Percentiles rank a stretch among this genome's conserved stretches.
Evolutionary conservation across 2,888 invertebrate genomes (phyloP).

Genomic region (Philereme transversata): DNA sequence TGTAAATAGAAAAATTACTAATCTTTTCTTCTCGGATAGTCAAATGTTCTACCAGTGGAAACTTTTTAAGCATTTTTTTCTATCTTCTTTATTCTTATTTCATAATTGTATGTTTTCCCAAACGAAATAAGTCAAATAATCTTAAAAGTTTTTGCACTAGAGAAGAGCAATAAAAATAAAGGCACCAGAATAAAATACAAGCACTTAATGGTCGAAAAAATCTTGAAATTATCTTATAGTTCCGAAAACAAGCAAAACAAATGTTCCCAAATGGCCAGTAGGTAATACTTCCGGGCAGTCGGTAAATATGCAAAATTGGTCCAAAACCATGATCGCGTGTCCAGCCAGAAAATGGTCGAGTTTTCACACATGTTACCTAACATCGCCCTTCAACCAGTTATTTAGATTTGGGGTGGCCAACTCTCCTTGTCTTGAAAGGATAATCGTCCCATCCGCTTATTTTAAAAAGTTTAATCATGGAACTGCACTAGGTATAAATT

Average conservation of each 20-base stretch:
- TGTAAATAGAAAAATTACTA: too few relatives aligned
- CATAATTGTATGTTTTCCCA: too few relatives aligned
- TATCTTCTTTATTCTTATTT: too few relatives aligned
- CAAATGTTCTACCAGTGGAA: too few relatives aligned
- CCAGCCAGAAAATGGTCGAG: slow-evolving; percentile 20
- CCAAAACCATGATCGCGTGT: slow-evolving; percentile 33
- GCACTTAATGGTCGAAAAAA: background rate
- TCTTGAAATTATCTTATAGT: slow-evolving; percentile 13
- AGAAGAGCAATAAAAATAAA: background rate
- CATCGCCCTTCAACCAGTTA: slow-evolving; percentile 22
- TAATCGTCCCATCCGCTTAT: background rate
- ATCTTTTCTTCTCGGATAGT: too few relatives aligned
- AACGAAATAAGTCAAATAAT: too few relatives aligned
- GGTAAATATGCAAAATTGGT: slow-evolving; percentile 26
- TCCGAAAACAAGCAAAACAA: slow-evolving; percentile 19
- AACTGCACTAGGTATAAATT: too few relatives aligned
- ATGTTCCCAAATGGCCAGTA: slow-evolving; percentile 22
- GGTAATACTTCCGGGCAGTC: slow-evolving; percentile 26
- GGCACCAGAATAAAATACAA: background rate
- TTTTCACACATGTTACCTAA: slow-evolving; percentile 38
- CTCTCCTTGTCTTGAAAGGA: background rate
- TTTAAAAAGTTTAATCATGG: too few relatives aligned
- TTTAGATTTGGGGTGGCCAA: slow-evolving; percentile 27
- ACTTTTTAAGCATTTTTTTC: too few relatives aligned
- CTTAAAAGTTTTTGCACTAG: too few relatives aligned